Percentiles rank a stretch among this genome's conserved stretches.
These are phyloP conservation scores for Rhopalosiphum maidis DNA, from an alignment of 1,140 invertebrate species.

Conservation along the genomic window DNA sequence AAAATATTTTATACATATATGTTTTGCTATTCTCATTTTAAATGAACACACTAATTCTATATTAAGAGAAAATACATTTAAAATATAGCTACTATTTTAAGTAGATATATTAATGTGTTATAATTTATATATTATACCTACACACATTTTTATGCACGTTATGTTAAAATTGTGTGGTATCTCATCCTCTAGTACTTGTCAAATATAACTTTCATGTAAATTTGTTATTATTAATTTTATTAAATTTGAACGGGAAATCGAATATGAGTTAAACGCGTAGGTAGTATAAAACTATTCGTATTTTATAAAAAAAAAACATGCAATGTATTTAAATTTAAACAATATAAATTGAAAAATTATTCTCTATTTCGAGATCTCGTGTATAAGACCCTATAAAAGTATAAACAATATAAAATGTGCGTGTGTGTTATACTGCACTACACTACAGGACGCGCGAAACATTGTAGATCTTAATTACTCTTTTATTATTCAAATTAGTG, in stretches of 20 bases:
- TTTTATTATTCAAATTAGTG: conserved; percentile 40
- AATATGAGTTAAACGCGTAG: neutral
- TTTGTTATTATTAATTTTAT: neutral
- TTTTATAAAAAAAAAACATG: neutral
- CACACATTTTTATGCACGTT: neutral
- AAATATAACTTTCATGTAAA: neutral
- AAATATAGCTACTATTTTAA: neutral
- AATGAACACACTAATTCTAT: neutral
- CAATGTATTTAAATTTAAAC: neutral
- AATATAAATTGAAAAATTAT: neutral
- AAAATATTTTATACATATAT: neutral
- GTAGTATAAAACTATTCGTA: neutral
- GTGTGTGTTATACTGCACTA: neutral
- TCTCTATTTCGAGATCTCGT: neutral
- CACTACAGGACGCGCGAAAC: neutral
- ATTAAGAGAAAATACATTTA: neutral
- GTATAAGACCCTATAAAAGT: neutral
- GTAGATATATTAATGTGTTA: neutral
- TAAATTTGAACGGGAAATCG: neutral
- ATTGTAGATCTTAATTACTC: neutral
- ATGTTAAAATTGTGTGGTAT: neutral
- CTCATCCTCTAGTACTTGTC: neutral
- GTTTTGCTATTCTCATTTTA: neutral
- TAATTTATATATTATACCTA: neutral
- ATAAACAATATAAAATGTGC: neutral